Percentiles rank a stretch among this genome's conserved stretches.
phyloP scores from a whole-genome alignment of 2,888 invertebrate genomes.

The Netelia fuscicornis region DNA sequence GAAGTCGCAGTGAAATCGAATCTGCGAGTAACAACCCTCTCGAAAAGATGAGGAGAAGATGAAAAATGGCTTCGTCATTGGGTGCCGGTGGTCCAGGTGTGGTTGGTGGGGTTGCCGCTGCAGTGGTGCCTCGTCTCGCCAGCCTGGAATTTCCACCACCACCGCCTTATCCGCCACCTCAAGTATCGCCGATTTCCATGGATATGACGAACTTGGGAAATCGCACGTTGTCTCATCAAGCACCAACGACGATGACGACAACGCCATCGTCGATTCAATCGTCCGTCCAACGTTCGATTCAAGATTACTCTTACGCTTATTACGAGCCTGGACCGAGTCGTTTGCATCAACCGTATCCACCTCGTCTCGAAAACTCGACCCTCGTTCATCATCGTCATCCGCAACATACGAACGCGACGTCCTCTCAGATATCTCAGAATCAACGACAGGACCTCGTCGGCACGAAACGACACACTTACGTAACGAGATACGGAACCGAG shows the following conservation, averaged over 20 bases:
- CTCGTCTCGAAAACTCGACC: conserved; percentile 82
- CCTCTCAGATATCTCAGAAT: conserved; percentile 83
- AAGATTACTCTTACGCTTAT: conserved; percentile 94
- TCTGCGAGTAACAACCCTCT: too few species aligned
- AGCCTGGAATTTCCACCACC: conserved; percentile 91
- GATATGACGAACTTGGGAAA: conserved; percentile 74
- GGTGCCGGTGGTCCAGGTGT: conserved; percentile 77
- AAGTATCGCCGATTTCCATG: conserved; percentile 70
- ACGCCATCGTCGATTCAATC: conserved; percentile 78
- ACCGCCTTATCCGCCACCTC: conserved; percentile 89
- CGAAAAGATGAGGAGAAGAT: conserved; percentile 70
- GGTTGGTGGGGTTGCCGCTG: conserved; percentile 76
- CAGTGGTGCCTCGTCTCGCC: conserved; percentile 78
- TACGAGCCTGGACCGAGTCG: conserved; percentile 90
- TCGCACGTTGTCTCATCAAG: conserved; percentile 73
- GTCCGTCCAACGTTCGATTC: conserved; percentile 70
- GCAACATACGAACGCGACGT: conserved; percentile 80
- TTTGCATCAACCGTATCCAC: conserved; percentile 89
- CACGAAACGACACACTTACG: conserved; percentile 89
- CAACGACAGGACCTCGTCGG: conserved; percentile 72
- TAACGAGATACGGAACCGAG: conserved; percentile 93
- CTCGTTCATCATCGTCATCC: conserved; percentile 78
- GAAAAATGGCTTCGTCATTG: conserved; percentile 79
- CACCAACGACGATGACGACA: conserved; percentile 69
- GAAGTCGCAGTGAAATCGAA: too few species aligned